These are phyloP conservation scores for Drosophila vallismaia DNA, from an alignment of 2,888 invertebrate genomes.

Conservation along the genomic window DNA sequence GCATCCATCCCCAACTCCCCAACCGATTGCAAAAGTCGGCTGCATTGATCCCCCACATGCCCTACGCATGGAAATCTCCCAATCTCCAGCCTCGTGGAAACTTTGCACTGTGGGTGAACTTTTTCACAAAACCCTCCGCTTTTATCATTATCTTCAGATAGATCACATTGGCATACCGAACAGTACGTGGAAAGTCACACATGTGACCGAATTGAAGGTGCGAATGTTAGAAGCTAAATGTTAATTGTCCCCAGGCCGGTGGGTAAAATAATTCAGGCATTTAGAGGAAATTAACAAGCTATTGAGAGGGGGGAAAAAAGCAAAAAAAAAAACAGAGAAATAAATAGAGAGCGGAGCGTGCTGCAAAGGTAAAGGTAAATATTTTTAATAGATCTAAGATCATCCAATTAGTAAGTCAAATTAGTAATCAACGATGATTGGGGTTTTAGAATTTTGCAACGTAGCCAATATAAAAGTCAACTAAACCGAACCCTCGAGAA, in stretches of 20 bases:
- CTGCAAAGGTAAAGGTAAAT: constrained; percentile 21
- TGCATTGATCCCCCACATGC: neutral
- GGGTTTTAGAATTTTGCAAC: neutral
- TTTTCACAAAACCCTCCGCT: neutral
- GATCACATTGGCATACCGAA: constrained; percentile 17
- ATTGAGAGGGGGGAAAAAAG: neutral
- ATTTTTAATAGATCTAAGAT: constrained; percentile 13
- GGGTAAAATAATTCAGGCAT: constrained; percentile 25
- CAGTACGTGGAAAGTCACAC: constrained; percentile 55
- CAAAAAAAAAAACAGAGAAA: neutral
- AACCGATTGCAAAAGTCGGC: constrained; percentile 1
- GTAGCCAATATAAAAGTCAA: neutral
- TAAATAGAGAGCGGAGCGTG: neutral
- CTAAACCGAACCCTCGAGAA: constrained; percentile 4
- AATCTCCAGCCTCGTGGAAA: constrained; percentile 11
- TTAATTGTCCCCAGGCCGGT: constrained; percentile 41
- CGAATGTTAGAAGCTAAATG: constrained; percentile 51
- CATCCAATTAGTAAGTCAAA: constrained; percentile 21
- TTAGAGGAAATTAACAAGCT: constrained; percentile 32
- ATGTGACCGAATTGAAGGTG: constrained; percentile 62
- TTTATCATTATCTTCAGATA: constrained; percentile 25
- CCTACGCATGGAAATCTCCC: constrained; percentile 20
- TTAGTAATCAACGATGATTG: constrained; percentile 10
- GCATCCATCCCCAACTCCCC: constrained; percentile 45
- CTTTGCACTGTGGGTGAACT: constrained; percentile 14